Base-by-base conservation (phyloP, 2,888 invertebrate species). In the Ormia ochracea region DNA sequence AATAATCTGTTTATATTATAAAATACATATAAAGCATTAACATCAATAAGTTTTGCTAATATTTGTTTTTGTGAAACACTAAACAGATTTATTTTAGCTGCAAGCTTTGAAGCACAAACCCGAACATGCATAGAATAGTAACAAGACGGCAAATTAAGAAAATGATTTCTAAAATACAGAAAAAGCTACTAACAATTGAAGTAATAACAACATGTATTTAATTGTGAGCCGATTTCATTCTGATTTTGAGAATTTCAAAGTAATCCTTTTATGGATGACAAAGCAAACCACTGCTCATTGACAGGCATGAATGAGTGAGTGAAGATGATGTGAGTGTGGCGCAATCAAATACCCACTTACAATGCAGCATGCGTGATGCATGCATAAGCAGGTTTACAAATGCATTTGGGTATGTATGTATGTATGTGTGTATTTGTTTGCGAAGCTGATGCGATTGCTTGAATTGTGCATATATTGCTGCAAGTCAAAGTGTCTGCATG, bases 281-380 rank as follows among this genome's bases (percentile, higher is more conserved):
- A 56, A 14, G 14, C 38, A 75, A 73, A 33, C 82, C 78, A 82
- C 82, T 82, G 74, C 73, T 26, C n/a, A 59, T 54, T 66, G 31
- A 5, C 56, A 48, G 73, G 36, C 45, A 48, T 54, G 54, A 56
- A 36, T 68, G 28, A 56, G 56, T 54, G 61, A 72, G 50, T 73
- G 73, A n/a, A n/a, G n/a, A 50, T 63, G 73, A 78, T 65, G 56
- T 69, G 69, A 74, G 78, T 74, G 65, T 63, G 74, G 73, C 74
- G 74, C 78, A 79, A 69, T 74, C 69, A 79, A 79, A 78, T 78
- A 69, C 58, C 78, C 73, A 58, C 63, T 50, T 19, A 50, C 28
- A 61, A 69, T 45, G 54, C 68, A 76, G 45, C 69, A 63, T 76
- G 66, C 54, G 43, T 43, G 52, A 58, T 65, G 50, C 58, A 66